phyloP scores from a whole-genome alignment of 2,113 vertebrate species.

The Hippocampus guttulatus region DNA sequence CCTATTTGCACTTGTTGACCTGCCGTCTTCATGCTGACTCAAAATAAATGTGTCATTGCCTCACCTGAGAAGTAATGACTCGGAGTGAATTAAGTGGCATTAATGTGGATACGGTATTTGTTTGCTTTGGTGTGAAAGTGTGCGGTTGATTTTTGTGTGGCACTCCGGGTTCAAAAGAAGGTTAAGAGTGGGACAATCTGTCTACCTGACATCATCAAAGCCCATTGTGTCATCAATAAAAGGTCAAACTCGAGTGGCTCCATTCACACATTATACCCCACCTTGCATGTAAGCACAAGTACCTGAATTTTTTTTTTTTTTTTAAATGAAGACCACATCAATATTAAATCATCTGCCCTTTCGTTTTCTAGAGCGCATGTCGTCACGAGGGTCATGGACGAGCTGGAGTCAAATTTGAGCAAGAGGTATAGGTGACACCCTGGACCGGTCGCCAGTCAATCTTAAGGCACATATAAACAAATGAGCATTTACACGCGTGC shows the following conservation, averaged over 20 bases:
- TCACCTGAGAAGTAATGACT: conserved; percentile 32
- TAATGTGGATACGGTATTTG: conserved; percentile 39
- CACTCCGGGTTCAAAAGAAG: conserved; percentile 51
- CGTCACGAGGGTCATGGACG: too few species aligned
- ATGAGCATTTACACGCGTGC: too few species aligned
- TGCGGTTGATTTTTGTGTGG: conserved; percentile 47
- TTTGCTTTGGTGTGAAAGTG: conserved; percentile 49
- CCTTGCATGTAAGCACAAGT: conserved; percentile 16
- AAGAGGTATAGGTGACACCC: too few species aligned
- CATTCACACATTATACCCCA: conserved; percentile 38
- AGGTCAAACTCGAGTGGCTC: conserved; percentile 35
- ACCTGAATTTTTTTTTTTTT: neutral
- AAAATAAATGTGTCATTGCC: conserved; percentile 35
- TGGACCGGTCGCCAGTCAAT: neutral
- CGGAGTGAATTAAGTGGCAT: conserved; percentile 48
- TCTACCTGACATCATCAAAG: conserved; percentile 63
- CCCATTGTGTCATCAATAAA: conserved; percentile 40
- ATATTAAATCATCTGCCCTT: too few species aligned
- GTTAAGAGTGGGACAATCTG: conserved; percentile 53
- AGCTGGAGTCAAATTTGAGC: too few species aligned
- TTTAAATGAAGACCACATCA: neutral
- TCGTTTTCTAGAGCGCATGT: too few species aligned
- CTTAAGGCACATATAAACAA: neutral
- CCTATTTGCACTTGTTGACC: conserved; percentile 23
- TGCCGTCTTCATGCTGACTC: conserved; percentile 35